Conservation (phyloP, 2,797 vertebrate species). For the Alcedo quadribrachys region DNA sequence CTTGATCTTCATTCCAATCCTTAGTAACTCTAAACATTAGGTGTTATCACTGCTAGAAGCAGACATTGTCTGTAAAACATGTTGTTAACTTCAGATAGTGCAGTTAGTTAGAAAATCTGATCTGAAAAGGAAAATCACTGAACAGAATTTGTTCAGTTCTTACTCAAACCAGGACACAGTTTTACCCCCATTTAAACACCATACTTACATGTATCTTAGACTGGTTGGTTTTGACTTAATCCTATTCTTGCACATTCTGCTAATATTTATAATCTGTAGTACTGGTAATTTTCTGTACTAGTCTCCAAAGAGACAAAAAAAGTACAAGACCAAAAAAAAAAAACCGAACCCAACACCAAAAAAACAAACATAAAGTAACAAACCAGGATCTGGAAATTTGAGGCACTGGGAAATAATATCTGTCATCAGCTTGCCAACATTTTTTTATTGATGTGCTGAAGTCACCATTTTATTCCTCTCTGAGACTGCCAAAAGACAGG, state of each 20-base stretch:
- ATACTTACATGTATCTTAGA: background rate
- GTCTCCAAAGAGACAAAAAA: background rate
- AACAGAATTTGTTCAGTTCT: no score
- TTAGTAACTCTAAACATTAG: no score
- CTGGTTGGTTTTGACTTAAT: background rate
- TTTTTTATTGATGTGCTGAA: background rate
- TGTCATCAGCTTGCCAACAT: background rate
- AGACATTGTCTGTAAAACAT: no score
- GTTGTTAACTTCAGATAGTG: no score
- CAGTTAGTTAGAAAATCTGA: no score
- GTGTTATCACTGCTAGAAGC: no score
- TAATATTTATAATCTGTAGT: slow-evolving; percentile 32
- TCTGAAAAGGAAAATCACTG: no score
- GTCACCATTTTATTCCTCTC: background rate
- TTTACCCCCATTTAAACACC: slow-evolving; percentile 16
- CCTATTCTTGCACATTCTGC: slow-evolving; percentile 48
- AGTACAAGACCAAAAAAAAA: background rate
- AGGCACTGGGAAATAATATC: background rate
- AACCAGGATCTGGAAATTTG: background rate
- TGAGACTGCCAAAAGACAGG: background rate
- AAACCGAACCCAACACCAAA: no score
- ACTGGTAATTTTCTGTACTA: background rate
- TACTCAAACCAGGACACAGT: no score
- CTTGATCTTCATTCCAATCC: no score
- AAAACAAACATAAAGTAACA: background rate